Evolutionary conservation across 2,113 vertebrate species (phyloP), one percentile per base, ranked within the genome.

Genomic region (Calidris pygmaea): DNA sequence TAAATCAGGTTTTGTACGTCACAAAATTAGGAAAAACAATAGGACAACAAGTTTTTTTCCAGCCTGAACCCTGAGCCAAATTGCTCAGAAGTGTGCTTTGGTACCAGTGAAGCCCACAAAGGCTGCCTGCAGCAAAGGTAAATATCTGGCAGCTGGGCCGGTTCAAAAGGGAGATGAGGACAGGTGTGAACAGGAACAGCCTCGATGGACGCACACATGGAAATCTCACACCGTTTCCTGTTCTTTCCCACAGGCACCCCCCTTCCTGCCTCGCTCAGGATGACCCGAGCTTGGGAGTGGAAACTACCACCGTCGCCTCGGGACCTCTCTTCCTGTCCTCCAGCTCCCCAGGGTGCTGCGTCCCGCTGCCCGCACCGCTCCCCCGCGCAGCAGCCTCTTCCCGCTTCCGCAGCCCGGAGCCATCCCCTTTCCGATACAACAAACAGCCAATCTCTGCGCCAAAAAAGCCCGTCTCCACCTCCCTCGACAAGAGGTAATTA

Each of bases 281-380:
- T 62, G 85, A 95, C 71, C 21, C 2, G 12, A 87, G 81, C 87
- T 91, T 41, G 58, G 27, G 94, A 94, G 66, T 95, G 95, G 89
- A 96, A 97, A 91, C 87, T 55, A 82, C 62, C 53, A 73, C 39
- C 47, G 16, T 74, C 12, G 21, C 74, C 43, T 73, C n/a, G 0
- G 85, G 93, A 94, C 89, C 85, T 87, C 91, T 95, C 91, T 96
- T 97, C 96, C 96, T 91, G 91, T 58, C 74, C 87, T 76, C 66
- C 39, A 43, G 66, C 78, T 96, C 94, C 95, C 96, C 58, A 85
- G 91, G 77, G 94, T 29, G 58, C 74, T 77, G 39, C 3, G 43
- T 92, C 68, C 89, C 43, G 76, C 89, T 71, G 80, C 12, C 77
- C 0, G 0, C 83, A 26, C 18, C 0, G 2, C 74, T 87, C 74